phyloP scores from a whole-genome alignment of 2,888 invertebrate genomes.

The Tanaodytes sp. region DNA sequence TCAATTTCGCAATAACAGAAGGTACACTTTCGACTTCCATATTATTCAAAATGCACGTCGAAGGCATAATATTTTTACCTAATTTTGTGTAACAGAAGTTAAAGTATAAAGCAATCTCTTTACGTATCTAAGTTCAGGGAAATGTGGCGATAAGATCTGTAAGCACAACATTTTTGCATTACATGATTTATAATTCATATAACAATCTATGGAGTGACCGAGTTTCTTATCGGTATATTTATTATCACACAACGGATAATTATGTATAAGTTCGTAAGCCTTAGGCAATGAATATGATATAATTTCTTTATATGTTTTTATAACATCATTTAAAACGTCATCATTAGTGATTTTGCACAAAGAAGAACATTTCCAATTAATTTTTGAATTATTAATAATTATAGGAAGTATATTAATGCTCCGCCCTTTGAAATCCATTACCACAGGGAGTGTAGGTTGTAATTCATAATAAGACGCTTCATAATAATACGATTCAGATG shows the following conservation, averaged over 20 bases:
- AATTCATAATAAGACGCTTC: slow-evolving; percentile 15
- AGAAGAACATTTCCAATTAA: slow-evolving; percentile 12
- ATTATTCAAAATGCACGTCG: slow-evolving; percentile 59
- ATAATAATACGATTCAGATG: slow-evolving; percentile 14
- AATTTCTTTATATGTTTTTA: too few species aligned
- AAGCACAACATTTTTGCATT: slow-evolving; percentile 13
- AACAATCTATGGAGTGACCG: slow-evolving; percentile 11
- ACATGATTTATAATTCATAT: slow-evolving; percentile 18
- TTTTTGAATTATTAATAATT: not conserved
- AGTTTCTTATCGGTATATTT: too few species aligned
- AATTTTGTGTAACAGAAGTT: slow-evolving; percentile 55
- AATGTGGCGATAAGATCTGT: too few species aligned
- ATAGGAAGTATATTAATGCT: not conserved
- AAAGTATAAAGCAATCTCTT: too few species aligned
- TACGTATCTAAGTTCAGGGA: too few species aligned
- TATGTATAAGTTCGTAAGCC: too few species aligned
- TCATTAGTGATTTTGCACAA: slow-evolving; percentile 5
- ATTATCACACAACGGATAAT: too few species aligned
- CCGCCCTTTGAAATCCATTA: slow-evolving; percentile 3
- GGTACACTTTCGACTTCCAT: slow-evolving; percentile 44
- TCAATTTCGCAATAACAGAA: slow-evolving; percentile 53
- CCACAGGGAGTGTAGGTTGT: not conserved
- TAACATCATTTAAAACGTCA: too few species aligned
- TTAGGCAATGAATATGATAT: too few species aligned
- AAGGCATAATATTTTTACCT: slow-evolving; percentile 54